phyloP scores from a whole-genome alignment of 2,888 invertebrate genomes.

The Mimachlamys varia region DNA sequence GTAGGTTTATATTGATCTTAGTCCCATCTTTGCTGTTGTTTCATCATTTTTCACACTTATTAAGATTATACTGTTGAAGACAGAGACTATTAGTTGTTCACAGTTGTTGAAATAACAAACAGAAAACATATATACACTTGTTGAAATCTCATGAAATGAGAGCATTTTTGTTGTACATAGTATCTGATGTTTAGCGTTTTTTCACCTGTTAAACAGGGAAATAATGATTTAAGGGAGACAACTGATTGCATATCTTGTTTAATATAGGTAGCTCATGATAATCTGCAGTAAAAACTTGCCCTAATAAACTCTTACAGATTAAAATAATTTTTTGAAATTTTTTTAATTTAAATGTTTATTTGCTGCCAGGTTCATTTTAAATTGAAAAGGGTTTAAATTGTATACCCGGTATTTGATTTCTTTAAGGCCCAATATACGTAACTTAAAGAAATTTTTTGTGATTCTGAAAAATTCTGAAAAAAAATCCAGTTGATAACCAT shows the following conservation, averaged over 20 bases:
- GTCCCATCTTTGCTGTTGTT: background rate
- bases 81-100: background rate
- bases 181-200: background rate
- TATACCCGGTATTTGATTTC: too few relatives aligned
- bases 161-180: slow-evolving; percentile 32
- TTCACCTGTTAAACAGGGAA: background rate
- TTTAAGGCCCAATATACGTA: too few relatives aligned
- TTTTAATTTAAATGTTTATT: too few relatives aligned
- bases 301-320: background rate
- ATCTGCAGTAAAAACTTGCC: background rate
- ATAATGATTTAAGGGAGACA: background rate
- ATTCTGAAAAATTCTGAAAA: too few relatives aligned
- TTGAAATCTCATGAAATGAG: slow-evolving; percentile 31
- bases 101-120: slow-evolving; percentile 2
- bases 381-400: too few relatives aligned
- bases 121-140: slow-evolving; percentile 14
- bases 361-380: too few relatives aligned
- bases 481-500: too few relatives aligned
- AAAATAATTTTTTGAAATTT: background rate
- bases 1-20: background rate
- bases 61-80: background rate
- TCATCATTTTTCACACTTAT: background rate
- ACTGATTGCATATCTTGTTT: background rate
- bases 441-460: too few relatives aligned
- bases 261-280: background rate